Evolutionary conservation across 2,888 invertebrate species (phyloP), one percentile per base, ranked within the genome.

Genomic region (Nomada goodeniana): DNA sequence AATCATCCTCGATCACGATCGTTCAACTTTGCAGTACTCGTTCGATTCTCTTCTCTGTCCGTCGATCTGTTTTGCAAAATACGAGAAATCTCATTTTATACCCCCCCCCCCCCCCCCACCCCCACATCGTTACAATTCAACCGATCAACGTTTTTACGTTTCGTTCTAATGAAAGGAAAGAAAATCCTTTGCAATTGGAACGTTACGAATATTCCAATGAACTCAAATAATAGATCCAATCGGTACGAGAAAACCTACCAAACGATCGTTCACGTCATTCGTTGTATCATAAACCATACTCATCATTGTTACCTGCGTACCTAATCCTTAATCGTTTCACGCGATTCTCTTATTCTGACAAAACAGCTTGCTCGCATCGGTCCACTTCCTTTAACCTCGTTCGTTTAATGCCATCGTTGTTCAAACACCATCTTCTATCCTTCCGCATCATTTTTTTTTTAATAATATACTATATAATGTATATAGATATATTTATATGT

Each of bases 11-110:
- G 20, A 63, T 78, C 26, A 75, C 71, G 65, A 53, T 63, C 73
- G 65, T 55, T 78, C 69, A 65, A 18, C 64, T 53, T 29, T 36
- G 23, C 61, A 47, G 18, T 77, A 47, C 15, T 55, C 63, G 57
- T 52, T 81, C 81, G 81, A 63, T 55, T 29, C 64, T 65, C 52
- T 9, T n/a, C 20, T 7, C 60, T 50, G 29, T 50, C 23, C n/a
- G 50, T 63, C 63, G 74, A 85, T 85, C 89, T 87, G 90, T 87
- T 90, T 87, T 85, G 88, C 86, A 88, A 90, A 90, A 90, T 89
- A 89, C 79, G 86, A 89, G 86, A 88, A 84, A 76, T 76, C 67
- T 60, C 36, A 42, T 57, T 11, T 2, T 20, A 11, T 68, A 5
- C 42, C 11, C 7, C 52, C n/a, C 13, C 11, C 42, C 23, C n/a